Base-by-base conservation (phyloP, 2,113 vertebrate species). In the Dermatemys mawii region DNA sequence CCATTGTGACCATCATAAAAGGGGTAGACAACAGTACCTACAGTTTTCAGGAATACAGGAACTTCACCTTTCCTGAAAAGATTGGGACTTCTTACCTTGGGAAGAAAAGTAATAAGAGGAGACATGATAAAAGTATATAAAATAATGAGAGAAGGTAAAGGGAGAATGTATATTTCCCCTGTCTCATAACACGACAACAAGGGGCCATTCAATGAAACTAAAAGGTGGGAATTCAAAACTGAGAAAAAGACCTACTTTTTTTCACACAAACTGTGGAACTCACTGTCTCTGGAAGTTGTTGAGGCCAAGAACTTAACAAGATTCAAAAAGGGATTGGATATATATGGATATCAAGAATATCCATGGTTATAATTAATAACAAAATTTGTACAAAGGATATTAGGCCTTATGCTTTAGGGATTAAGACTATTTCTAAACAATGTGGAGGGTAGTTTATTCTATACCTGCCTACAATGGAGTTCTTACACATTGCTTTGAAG, bases 401-500 rank as follows among this genome's bases (percentile, higher is more conserved):
- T 63, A n/a, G 4, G 16, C 32, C 1, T 0, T 5, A 46, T 57
- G 75, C 67, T 82, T 27, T 88, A 76, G 81, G 48, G 51, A 88
- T 26, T 73, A 1, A 19, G 21, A 26, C 79, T 85, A 41, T 93
- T 70, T 0, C 87, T 50, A 83, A 60, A 79, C 94, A 90, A 51
- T 12, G 38, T 17, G 38, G 22, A 21, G 67, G 11, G 70, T 6
- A 44, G 70, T 44, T 75, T 41, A 75, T 75, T 44, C 29, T 38
- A 53, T 76, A 29, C 38, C 88, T 53, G 41, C 54, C 78, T 48
- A 2, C 19, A 87, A 76, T 16, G 35, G 38, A 2, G 1, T 48
- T 86, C 90, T 84, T 53, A 26, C 35, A 48, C 79, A 29, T 50
- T 83, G 88, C 79, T 81, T 17, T 79, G 81, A 90, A 86, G 70